Evolutionary conservation across 2,888 invertebrate genomes (phyloP).

Genomic region (Ichneumon xanthorius): DNA sequence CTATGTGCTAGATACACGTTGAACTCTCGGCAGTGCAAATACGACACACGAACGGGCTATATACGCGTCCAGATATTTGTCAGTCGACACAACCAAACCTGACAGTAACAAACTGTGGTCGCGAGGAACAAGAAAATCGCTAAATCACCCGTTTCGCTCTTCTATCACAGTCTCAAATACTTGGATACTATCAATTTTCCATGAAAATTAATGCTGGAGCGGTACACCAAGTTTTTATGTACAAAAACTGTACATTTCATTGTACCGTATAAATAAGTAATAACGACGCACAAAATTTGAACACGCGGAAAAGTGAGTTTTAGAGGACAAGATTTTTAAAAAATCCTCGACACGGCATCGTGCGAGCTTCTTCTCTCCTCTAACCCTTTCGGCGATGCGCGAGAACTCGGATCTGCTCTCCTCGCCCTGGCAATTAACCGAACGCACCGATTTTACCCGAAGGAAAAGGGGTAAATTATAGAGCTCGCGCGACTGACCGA

Average conservation of each 20-base stretch:
- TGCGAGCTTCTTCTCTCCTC: conserved; percentile 9
- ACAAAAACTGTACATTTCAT: too few species aligned
- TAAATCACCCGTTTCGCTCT: neutral
- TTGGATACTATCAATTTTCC: neutral
- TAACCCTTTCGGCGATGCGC: conserved; percentile 17
- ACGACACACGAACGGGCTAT: neutral
- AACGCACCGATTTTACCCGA: conserved; percentile 77
- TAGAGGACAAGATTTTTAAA: neutral
- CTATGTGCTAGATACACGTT: neutral
- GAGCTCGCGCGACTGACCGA: conserved; percentile 68
- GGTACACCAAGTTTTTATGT: too few species aligned
- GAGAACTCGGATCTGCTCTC: conserved; percentile 58
- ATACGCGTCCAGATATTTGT: neutral
- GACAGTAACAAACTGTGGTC: conserved; percentile 6
- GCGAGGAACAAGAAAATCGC: neutral
- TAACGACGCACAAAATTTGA: neutral
- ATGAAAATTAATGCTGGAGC: neutral
- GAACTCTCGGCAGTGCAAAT: conserved; percentile 3
- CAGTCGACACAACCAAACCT: neutral
- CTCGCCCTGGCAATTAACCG: conserved; percentile 78
- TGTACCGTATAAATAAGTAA: neutral
- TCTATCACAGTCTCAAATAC: neutral
- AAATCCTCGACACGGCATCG: neutral
- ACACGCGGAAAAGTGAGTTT: neutral
- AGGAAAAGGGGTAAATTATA: conserved; percentile 81